Conservation (phyloP, 2,113 vertebrate genomes). For the Carassius carassius region DNA sequence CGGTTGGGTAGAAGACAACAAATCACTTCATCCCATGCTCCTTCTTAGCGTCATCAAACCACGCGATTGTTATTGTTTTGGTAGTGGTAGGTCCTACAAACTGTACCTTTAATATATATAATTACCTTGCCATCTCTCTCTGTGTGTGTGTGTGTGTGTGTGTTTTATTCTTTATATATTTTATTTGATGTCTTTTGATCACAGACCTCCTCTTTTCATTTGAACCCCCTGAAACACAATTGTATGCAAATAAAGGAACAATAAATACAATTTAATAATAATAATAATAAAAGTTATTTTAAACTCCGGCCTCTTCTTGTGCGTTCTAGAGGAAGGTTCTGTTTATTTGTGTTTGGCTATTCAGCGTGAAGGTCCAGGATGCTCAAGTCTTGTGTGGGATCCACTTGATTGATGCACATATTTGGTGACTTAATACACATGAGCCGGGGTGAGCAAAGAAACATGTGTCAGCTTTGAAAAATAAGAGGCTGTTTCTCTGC, state of each 20-base stretch:
- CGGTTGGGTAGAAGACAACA: too few species aligned
- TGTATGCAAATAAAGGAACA: not conserved
- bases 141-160: too few species aligned
- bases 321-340: slow-evolving; percentile 43
- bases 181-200: too few species aligned
- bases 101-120: too few species aligned
- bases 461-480: slow-evolving; percentile 38
- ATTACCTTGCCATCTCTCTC: too few species aligned
- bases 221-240: not conserved
- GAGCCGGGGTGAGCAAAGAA: slow-evolving; percentile 15
- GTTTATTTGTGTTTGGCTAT: slow-evolving; percentile 42
- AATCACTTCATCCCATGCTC: too few species aligned
- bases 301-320: not conserved
- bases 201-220: too few species aligned
- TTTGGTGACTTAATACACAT: slow-evolving; percentile 64
- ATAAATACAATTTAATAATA: not conserved
- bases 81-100: too few species aligned
- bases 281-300: not conserved
- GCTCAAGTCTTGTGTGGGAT: slow-evolving; percentile 24
- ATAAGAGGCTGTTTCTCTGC: slow-evolving; percentile 26
- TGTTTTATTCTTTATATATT: too few species aligned
- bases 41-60: too few species aligned
- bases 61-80: too few species aligned
- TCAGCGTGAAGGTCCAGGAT: slow-evolving; percentile 12
- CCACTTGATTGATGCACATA: slow-evolving; percentile 61